Conservation (phyloP, 2,888 invertebrate species). For the Drosophila mayaguana region DNA sequence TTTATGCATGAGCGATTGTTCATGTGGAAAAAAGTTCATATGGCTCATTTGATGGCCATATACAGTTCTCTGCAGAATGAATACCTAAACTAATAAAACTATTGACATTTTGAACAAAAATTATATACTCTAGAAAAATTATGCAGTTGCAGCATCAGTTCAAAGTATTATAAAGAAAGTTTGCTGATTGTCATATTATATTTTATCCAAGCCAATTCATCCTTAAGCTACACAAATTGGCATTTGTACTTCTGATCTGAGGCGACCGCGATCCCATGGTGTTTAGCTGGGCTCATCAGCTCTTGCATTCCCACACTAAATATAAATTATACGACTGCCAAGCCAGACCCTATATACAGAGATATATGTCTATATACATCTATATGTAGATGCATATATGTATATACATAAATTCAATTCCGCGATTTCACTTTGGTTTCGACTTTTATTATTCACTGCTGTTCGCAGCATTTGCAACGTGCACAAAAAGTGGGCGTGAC, state of each 20-base stretch:
- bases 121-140: no score
- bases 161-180: no score
- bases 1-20: neutral
- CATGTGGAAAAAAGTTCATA: neutral
- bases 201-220: neutral
- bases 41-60: no score
- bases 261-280: constrained; percentile 65
- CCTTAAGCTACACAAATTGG: neutral
- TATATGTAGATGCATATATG: neutral
- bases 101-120: no score
- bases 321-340: constrained; percentile 51
- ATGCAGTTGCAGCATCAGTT: no score
- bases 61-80: no score
- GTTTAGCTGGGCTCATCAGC: constrained; percentile 23
- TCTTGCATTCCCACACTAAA: constrained; percentile 66
- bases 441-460: constrained; percentile 47
- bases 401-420: constrained; percentile 55
- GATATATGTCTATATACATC: constrained; percentile 6
- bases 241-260: constrained; percentile 26
- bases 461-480: constrained; percentile 44
- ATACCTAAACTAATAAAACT: no score
- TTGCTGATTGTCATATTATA: no score
- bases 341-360: constrained; percentile 23
- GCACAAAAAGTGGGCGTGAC: constrained; percentile 22
- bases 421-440: constrained; percentile 64